A percentile compares a stretch with the other conserved stretches of the same genome.
Conservation (phyloP, 2,888 invertebrate species). For the Poecilobothrus nobilitatus region DNA sequence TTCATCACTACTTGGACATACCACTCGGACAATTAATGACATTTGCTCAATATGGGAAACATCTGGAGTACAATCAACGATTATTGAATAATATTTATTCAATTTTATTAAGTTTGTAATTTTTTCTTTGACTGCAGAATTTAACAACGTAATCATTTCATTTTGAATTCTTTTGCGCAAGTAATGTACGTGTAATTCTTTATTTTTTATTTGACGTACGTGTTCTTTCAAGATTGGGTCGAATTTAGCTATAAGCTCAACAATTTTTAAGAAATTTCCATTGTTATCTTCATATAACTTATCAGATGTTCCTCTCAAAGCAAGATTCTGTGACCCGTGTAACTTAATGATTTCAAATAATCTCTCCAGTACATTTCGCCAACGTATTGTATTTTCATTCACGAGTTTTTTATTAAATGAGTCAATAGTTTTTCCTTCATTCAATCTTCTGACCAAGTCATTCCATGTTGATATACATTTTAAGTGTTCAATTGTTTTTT, state of each 20-base stretch:
- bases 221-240: constrained; percentile 10
- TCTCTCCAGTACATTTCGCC: constrained; percentile 10
- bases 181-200: constrained; percentile 8
- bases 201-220: constrained; percentile 7
- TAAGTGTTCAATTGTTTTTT: constrained; percentile 11
- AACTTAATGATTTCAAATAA: constrained; percentile 11
- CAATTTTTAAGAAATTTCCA: constrained; percentile 10
- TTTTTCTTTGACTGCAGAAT: constrained; percentile 11
- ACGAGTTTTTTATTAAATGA: constrained; percentile 10
- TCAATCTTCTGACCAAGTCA: constrained; percentile 11
- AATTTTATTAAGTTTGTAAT: constrained; percentile 14
- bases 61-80: constrained; percentile 15
- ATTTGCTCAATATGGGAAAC: constrained; percentile 13
- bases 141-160: constrained; percentile 15
- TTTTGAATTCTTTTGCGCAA: constrained; percentile 15
- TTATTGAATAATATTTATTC: constrained; percentile 16
- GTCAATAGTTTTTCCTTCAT: constrained; percentile 11
- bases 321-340: constrained; percentile 11
- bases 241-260: constrained; percentile 10
- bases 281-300: constrained; percentile 9
- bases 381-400: constrained; percentile 10
- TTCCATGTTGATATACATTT: constrained; percentile 10
- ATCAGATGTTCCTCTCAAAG: constrained; percentile 9
- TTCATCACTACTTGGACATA: constrained; percentile 11
- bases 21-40: constrained; percentile 11